Evolutionary conservation across 2,113 vertebrate species (phyloP), one percentile per base, ranked within the genome.

Genomic region (Callionymus lyra): DNA sequence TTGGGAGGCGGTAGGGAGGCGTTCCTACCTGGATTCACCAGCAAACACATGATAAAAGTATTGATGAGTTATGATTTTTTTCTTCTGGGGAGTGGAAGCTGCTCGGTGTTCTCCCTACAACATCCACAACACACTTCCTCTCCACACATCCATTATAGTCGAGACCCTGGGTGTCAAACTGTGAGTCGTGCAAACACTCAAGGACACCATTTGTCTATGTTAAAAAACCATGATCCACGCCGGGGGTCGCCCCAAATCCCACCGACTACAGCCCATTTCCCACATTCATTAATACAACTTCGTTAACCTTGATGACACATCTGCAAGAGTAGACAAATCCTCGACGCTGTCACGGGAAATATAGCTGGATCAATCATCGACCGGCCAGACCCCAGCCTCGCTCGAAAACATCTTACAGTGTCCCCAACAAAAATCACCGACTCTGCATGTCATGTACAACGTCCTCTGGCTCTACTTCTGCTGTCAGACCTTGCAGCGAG

Each of bases 401-500:
- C 21, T 5, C 21, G 4, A 27, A 27, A 27, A 27, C 21, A 27
- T 8, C 21, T 27, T 27, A 27, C 21, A 5, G 21, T 27, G 8
- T 27, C 21, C 8, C 8, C 21, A 27, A 5, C 21, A 5, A 27
- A 27, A 27, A 8, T 5, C 21, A 5, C 21, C 21, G 4, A 5
- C 21, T 52, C 46, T 51, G 66, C 65, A 70, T 76, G 63, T 61
- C 45, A 74, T 60, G 53, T 58, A 44, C 61, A 47, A 50, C 59
- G 68, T 67, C 70, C 70, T 70, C 60, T 77, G 51, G 63, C 60
- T 68, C 46, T 12, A 56, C 45, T 40, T 46, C 18, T 37, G 33
- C 37, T 63, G 63, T 63, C 61, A 57, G 57, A 55, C 36, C 31
- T 39, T 44, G 34, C 44, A 41, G 54, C 62, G 61, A 47, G n/a